These are phyloP conservation scores for Sturmia bella DNA, from an alignment of 2,888 invertebrate species.

Conservation along the genomic window DNA sequence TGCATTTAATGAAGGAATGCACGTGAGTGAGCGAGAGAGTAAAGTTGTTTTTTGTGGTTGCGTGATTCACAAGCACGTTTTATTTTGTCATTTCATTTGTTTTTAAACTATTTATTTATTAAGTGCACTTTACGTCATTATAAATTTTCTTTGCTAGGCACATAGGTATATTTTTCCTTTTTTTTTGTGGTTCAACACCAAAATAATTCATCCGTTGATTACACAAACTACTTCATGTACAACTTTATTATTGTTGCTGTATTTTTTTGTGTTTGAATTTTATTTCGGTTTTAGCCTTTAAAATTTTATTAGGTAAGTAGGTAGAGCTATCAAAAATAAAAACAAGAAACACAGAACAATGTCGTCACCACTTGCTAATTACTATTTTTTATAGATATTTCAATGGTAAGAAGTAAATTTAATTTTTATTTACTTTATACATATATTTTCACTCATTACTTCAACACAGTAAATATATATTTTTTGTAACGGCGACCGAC, in stretches of 20 bases:
- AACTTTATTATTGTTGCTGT: conserved; percentile 21
- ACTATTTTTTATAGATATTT: conserved; percentile 19
- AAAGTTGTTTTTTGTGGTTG: conserved; percentile 12
- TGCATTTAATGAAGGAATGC: neutral
- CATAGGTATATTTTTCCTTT: neutral
- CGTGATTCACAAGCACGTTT: conserved; percentile 56
- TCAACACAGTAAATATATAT: conserved; percentile 48
- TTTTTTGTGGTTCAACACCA: conserved; percentile 11
- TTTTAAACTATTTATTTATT: conserved; percentile 20
- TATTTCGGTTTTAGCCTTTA: conserved; percentile 8
- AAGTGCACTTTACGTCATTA: conserved; percentile 45
- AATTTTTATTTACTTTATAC: conserved; percentile 11
- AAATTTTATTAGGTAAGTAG: conserved; percentile 3
- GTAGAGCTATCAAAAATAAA: too few relatives aligned
- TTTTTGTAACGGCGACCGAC: conserved; percentile 59
- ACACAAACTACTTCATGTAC: conserved; percentile 32
- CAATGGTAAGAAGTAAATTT: conserved; percentile 13
- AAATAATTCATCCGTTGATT: conserved; percentile 51
- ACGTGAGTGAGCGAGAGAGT: neutral
- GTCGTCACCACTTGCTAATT: conserved; percentile 45
- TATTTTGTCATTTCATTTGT: conserved; percentile 32
- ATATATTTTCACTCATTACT: conserved; percentile 32
- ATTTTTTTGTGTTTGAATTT: conserved; percentile 30
- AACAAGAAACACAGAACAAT: conserved; percentile 28
- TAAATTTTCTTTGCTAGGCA: conserved; percentile 14